phyloP scores from a whole-genome alignment of 2,797 vertebrate species.

The Cebuella pygmaea region DNA sequence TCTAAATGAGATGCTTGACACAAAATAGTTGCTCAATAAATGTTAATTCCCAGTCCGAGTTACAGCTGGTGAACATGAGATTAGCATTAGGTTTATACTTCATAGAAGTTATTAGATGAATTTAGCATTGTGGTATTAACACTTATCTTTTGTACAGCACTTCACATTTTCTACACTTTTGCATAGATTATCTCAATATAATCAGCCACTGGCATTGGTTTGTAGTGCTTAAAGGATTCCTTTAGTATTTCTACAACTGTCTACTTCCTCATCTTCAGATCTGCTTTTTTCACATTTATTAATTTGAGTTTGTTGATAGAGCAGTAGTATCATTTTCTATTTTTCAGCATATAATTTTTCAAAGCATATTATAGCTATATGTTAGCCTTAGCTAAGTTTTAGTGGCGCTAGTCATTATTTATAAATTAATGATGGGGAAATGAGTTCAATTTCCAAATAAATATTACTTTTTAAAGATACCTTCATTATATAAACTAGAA shows the following conservation, averaged over 20 bases:
- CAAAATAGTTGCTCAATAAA: neutral
- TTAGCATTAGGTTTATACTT: neutral
- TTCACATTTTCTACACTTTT: neutral
- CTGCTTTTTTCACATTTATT: neutral
- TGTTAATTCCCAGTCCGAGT: neutral
- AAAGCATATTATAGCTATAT: neutral
- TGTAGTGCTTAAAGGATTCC: neutral
- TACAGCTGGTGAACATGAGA: neutral
- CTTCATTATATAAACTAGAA: neutral
- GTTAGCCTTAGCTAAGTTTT: slow-evolving; percentile 31
- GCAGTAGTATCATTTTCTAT: neutral
- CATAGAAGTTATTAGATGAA: neutral
- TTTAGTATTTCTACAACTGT: neutral
- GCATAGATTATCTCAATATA: neutral
- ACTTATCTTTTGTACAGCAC: neutral
- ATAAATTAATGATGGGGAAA: neutral
- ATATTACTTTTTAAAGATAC: neutral
- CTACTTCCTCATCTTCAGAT: neutral
- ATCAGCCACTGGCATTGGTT: neutral
- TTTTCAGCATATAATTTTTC: neutral
- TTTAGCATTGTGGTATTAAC: neutral
- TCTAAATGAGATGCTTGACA: neutral
- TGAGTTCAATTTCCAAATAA: slow-evolving; percentile 28
- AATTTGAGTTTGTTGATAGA: neutral
- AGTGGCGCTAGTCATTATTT: neutral